Evolutionary conservation across 2,113 vertebrate species (phyloP).

Genomic region (Heliornis fulica): DNA sequence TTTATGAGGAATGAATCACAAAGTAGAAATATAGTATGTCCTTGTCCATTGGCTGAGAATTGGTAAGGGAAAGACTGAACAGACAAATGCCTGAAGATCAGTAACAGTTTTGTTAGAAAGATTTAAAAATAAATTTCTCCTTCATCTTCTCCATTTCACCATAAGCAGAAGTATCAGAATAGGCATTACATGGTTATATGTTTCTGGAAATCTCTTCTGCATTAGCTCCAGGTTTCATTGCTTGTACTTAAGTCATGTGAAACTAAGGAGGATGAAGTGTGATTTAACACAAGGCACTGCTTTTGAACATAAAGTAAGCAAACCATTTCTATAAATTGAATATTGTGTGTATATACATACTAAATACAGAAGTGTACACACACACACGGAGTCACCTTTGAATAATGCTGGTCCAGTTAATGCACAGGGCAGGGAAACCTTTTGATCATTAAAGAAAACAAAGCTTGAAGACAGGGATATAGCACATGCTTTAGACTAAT

Average conservation of each 20-base stretch:
- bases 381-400: fast-evolving
- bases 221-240: neutral
- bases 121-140: neutral
- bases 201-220: neutral
- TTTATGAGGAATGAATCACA: slow-evolving; percentile 51
- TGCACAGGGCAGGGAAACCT: neutral
- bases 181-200: neutral
- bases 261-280: neutral
- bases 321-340: neutral
- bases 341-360: neutral
- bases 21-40: neutral
- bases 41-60: slow-evolving; percentile 10
- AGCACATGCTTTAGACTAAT: fast-evolving
- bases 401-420: neutral
- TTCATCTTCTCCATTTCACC: neutral
- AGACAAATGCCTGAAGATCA: neutral
- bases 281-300: neutral
- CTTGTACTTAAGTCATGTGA: neutral
- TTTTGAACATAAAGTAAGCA: neutral
- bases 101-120: neutral
- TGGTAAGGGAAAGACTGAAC: neutral
- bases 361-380: neutral
- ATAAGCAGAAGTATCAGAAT: neutral
- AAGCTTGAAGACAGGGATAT: neutral
- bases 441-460: neutral